phyloP scores from a whole-genome alignment of 2,113 vertebrate species.

The Lipotes vexillifer region DNA sequence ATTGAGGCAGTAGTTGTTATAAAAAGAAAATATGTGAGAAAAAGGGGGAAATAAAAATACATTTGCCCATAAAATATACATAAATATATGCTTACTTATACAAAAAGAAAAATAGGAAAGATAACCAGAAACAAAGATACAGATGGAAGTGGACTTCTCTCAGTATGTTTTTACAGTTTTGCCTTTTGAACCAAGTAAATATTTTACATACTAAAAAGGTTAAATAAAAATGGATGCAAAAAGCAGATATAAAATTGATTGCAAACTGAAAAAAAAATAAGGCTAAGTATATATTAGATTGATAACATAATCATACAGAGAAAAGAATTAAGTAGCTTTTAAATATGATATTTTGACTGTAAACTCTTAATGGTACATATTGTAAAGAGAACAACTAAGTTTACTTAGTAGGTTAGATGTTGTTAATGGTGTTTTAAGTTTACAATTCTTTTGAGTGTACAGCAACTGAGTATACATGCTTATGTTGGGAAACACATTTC shows the following conservation, averaged over 20 bases:
- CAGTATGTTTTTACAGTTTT: not conserved
- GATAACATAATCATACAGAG: not conserved
- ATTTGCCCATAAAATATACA: not conserved
- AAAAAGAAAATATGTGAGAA: not conserved
- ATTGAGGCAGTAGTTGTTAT: not conserved
- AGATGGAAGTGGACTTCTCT: not conserved
- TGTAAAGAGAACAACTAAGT: not conserved
- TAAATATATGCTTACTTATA: not conserved
- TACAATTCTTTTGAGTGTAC: not conserved
- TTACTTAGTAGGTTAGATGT: not conserved
- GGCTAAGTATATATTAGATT: not conserved
- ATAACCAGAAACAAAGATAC: not conserved
- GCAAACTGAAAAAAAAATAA: not conserved
- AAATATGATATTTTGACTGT: not conserved
- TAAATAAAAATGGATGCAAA: not conserved
- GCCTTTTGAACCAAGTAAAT: not conserved
- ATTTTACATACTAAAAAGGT: not conserved
- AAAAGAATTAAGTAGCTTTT: not conserved
- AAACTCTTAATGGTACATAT: too few relatives aligned
- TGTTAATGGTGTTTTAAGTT: not conserved
- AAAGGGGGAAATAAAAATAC: not conserved
- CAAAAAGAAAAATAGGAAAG: not conserved
- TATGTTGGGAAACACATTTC: not conserved
- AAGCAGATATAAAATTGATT: not conserved
- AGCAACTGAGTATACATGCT: not conserved